Conservation (phyloP, 1,140 invertebrate species). For the Panulirus ornatus region DNA sequence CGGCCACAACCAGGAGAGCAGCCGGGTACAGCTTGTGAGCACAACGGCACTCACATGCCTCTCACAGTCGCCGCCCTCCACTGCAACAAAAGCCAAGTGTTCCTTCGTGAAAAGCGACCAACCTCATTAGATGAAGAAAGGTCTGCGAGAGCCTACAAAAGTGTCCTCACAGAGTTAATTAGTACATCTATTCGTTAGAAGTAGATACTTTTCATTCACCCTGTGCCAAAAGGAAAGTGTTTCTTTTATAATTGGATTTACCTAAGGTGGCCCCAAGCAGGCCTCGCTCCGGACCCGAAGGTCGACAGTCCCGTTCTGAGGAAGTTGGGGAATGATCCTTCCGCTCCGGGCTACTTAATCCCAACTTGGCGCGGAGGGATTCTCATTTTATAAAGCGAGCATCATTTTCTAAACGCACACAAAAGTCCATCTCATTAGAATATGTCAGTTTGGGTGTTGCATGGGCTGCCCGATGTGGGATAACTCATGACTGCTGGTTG, state of each 20-base stretch:
- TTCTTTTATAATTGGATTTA: conserved; percentile 64
- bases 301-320: conserved; percentile 6
- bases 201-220: conserved; percentile 66
- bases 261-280: conserved; percentile 27
- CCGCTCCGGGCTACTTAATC: conserved; percentile 25
- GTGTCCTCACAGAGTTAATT: conserved; percentile 62
- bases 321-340: not conserved
- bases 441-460: conserved; percentile 65
- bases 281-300: not conserved
- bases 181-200: conserved; percentile 60
- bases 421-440: conserved; percentile 66
- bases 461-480: conserved; percentile 30
- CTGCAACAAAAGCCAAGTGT: conserved; percentile 53
- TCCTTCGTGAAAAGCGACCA: conserved; percentile 58
- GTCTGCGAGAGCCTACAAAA: conserved; percentile 32
- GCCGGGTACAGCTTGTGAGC: no score
- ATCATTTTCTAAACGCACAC: conserved; percentile 60
- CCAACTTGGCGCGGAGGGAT: not conserved
- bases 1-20: no score
- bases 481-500: conserved; percentile 9
- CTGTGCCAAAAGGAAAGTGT: conserved; percentile 60
- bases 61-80: not conserved
- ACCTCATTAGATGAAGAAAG: conserved; percentile 64
- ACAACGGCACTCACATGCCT: no score
- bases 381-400: conserved; percentile 55